Conservation (phyloP, 2,797 vertebrate species). For the Myotis daubentonii region DNA sequence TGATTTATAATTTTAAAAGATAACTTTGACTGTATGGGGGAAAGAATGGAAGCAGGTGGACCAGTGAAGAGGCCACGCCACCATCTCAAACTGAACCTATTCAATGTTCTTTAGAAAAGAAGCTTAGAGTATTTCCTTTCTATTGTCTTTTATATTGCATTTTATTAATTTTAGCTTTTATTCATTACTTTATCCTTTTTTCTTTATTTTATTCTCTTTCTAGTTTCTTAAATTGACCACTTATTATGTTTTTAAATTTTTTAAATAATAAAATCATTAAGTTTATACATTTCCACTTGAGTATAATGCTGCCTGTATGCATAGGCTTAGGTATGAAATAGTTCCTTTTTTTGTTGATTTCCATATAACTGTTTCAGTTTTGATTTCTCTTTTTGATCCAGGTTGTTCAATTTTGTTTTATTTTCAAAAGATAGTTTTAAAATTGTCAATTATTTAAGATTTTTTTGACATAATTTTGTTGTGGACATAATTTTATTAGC, state of each 20-base stretch:
- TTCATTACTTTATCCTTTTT: not conserved
- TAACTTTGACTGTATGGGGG: not conserved
- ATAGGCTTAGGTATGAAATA: not conserved
- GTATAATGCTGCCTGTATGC: not conserved
- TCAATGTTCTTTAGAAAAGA: not conserved
- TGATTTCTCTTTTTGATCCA: not conserved
- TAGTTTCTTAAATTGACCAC: not conserved
- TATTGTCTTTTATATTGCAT: not conserved
- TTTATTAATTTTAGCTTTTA: not conserved
- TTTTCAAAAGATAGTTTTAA: conserved; percentile 2
- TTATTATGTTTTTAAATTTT: not conserved
- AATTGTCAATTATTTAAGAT: not conserved
- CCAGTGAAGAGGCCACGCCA: not conserved
- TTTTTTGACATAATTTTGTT: not conserved
- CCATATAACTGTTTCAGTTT: not conserved
- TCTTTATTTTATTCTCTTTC: not conserved
- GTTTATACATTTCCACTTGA: not conserved
- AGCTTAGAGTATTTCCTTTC: not conserved
- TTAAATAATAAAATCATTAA: not conserved
- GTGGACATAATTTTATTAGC: not conserved
- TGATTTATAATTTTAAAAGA: not conserved
- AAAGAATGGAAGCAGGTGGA: not conserved
- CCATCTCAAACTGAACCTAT: not conserved
- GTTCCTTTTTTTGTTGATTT: not conserved
- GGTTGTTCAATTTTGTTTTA: not conserved